Evolutionary conservation across 2,797 vertebrate genomes (phyloP).

Genomic region (Sus cebifrons): DNA sequence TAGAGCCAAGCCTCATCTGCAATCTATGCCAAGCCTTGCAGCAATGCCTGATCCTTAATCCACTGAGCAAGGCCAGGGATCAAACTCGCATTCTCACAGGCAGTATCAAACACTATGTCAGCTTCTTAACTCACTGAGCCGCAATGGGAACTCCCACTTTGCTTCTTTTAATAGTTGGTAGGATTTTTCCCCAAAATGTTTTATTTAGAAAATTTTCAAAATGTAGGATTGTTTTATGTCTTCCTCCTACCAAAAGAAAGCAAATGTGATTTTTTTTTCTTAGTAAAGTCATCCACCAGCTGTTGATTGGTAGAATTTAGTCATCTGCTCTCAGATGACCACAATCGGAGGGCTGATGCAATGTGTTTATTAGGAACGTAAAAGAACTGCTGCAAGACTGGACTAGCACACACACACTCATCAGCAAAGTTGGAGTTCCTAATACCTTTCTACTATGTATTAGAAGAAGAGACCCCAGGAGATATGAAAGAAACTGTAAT

Average conservation of each 20-base stretch:
- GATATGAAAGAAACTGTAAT: not conserved
- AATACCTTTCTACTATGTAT: not conserved
- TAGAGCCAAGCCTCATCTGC: too few species aligned
- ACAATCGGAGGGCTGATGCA: not conserved
- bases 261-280: not conserved
- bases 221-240: not conserved
- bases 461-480: conserved; percentile 23
- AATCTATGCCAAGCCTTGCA: too few species aligned
- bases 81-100: too few species aligned
- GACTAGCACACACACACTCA: not conserved
- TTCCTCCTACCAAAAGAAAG: not conserved
- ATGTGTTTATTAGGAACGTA: not conserved
- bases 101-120: too few species aligned
- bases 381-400: not conserved
- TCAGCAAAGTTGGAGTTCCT: not conserved
- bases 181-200: not conserved
- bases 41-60: too few species aligned
- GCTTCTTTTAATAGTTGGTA: not conserved
- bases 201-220: conserved; percentile 44
- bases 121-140: too few species aligned
- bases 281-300: conserved; percentile 2
- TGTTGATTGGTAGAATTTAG: not conserved
- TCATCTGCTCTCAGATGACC: not conserved
- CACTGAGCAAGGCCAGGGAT: too few species aligned
- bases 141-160: not conserved